These are phyloP conservation scores for Camptogramma bilineatum DNA, from an alignment of 2,888 invertebrate species.

Conservation along the genomic window DNA sequence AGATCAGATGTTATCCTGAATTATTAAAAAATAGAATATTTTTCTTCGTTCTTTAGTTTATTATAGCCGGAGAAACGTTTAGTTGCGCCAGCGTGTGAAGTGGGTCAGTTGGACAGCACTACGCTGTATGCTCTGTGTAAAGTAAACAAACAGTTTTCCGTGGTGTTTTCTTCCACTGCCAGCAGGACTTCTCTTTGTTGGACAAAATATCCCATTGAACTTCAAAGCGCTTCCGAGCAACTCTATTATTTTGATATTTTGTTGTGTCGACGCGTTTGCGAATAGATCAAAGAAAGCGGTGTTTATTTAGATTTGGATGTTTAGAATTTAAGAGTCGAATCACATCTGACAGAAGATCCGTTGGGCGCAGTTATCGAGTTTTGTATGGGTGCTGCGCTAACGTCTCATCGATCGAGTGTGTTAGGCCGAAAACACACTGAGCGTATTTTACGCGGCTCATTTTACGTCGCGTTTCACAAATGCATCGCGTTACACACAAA, in stretches of 20 bases:
- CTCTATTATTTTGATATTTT: conserved; percentile 33
- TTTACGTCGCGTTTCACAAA: too few relatives aligned
- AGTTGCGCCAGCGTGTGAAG: conserved; percentile 10
- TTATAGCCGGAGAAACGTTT: neutral
- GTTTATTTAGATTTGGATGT: conserved; percentile 8
- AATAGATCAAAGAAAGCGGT: conserved; percentile 28
- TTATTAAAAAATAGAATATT: neutral
- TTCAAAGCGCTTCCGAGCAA: conserved; percentile 42
- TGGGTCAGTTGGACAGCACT: conserved; percentile 14
- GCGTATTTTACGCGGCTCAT: too few relatives aligned
- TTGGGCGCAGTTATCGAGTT: too few relatives aligned
- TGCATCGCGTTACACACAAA: too few relatives aligned
- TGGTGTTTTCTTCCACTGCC: conserved; percentile 45
- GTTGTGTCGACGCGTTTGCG: conserved; percentile 18
- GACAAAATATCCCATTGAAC: conserved; percentile 52
- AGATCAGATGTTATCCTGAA: too few relatives aligned
- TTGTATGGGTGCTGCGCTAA: too few relatives aligned
- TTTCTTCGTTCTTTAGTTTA: neutral
- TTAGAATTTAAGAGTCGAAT: neutral
- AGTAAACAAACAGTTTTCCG: conserved; percentile 57
- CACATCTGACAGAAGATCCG: too few relatives aligned
- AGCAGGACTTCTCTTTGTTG: conserved; percentile 52
- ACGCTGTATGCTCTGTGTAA: conserved; percentile 55
- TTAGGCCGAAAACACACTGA: too few relatives aligned
- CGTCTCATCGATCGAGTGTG: too few relatives aligned